Evolutionary conservation across 2,797 vertebrate species (phyloP), one percentile per base, ranked within the genome.

Genomic region (Oryzias sinensis): DNA sequence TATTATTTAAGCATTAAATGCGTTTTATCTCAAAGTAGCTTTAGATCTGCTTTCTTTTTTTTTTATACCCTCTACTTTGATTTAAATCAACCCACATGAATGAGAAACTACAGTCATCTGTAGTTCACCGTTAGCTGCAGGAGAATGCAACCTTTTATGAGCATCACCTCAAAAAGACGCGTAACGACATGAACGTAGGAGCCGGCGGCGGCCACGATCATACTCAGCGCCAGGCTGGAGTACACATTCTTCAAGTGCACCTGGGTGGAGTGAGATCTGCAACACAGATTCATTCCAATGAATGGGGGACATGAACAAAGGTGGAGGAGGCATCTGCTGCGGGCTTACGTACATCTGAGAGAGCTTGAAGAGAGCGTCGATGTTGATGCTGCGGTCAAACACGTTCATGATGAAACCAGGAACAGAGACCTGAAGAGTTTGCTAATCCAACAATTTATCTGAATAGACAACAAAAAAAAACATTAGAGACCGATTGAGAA

Each of bases 171-270:
- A 68, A 98, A 90, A 22, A 98, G 72, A 11, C 90, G 92, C 9
- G 94, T 93, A 65, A 95, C 91, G 16, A 94, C 91, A 2, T 96
- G 95, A 78, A 97, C 56, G n/a, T 97, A 98, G 55, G 97, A 92
- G 1, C 97, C 97, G 0, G 91, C 90, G 0, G 94, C 93, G 0
- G 97, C 95, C 86, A 97, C 88, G 0, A 97, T 91, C 95, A 98
- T 96, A 59, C 95, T 97, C 1, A 94, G 65, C 1, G 96, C 94
- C 44, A 99, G 90, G 81, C 94, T 94, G 85, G 94, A 93, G 56
- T 99, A 99, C 49, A 99, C 97, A 87, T 92, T 96, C 91, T 97
- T 98, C 89, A 98, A 85, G 83, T 99, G 96, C 84, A 94, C 91
- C 91, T 96, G 96, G 66, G 97, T 99, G 13, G 95, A 95, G 37